These are phyloP conservation scores for Falco biarmicus DNA, from an alignment of 2,797 vertebrate genomes.

Conservation along the genomic window DNA sequence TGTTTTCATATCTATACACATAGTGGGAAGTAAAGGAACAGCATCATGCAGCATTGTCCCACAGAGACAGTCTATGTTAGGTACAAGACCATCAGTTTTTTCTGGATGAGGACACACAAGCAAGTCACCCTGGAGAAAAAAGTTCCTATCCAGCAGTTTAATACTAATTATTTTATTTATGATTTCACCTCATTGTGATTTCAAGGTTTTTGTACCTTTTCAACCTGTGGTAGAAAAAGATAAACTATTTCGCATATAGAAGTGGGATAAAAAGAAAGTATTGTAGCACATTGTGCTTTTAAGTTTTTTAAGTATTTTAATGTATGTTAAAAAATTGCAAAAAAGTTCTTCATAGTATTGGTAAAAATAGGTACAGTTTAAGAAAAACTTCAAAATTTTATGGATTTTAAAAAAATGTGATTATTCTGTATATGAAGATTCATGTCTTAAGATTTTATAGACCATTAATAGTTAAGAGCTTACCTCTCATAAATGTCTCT, in stretches of 20 bases:
- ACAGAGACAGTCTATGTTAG: neutral
- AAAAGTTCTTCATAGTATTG: neutral
- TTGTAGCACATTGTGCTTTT: neutral
- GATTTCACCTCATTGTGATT: neutral
- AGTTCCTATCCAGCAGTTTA: neutral
- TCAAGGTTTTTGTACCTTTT: neutral
- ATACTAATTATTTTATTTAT: neutral
- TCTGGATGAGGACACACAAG: neutral
- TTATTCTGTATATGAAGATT: neutral
- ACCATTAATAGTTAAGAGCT: neutral
- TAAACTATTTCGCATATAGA: neutral
- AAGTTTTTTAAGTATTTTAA: neutral
- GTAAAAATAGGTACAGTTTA: neutral
- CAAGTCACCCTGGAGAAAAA: neutral
- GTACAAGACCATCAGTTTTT: neutral
- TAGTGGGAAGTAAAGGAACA: neutral
- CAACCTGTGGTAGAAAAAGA: neutral
- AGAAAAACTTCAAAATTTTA: neutral
- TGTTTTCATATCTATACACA: neutral
- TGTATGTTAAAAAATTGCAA: rapidly evolving
- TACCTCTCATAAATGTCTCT: neutral
- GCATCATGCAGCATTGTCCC: neutral
- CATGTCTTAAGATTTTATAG: neutral
- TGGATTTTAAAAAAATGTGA: neutral
- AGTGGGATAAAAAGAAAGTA: neutral